phyloP scores from a whole-genome alignment of 2,797 vertebrate genomes.

The Aselliscus stoliczkanus region DNA sequence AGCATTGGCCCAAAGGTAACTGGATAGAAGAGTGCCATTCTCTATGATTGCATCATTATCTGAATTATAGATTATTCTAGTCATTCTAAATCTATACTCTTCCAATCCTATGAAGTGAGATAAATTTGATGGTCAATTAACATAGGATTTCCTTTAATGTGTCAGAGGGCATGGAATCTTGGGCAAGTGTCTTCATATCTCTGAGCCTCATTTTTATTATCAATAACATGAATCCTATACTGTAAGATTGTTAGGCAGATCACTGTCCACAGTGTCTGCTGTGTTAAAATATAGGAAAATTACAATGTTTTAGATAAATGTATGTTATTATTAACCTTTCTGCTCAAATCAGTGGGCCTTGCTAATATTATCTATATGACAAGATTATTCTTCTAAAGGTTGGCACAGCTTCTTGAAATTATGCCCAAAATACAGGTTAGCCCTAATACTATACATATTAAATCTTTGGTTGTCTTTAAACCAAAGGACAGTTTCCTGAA shows the following conservation, averaged over 20 bases:
- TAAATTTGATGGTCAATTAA: background rate
- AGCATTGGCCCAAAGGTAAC: background rate
- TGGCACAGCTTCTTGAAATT: background rate
- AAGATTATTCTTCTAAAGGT: background rate
- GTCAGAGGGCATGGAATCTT: background rate
- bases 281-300: background rate
- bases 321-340: background rate
- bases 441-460: background rate
- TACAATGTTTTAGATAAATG: background rate
- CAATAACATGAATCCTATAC: background rate
- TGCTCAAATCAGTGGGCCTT: background rate
- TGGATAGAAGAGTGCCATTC: background rate
- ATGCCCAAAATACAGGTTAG: background rate
- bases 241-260: background rate
- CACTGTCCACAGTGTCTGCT: background rate
- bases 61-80: background rate
- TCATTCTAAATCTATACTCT: background rate
- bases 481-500: background rate
- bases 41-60: background rate
- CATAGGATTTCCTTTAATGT: background rate
- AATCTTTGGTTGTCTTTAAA: background rate
- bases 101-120: background rate
- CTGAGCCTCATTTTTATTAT: background rate
- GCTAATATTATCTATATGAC: background rate
- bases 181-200: background rate